phyloP scores from a whole-genome alignment of 1,140 invertebrate genomes.

The Drosophila funebris region DNA sequence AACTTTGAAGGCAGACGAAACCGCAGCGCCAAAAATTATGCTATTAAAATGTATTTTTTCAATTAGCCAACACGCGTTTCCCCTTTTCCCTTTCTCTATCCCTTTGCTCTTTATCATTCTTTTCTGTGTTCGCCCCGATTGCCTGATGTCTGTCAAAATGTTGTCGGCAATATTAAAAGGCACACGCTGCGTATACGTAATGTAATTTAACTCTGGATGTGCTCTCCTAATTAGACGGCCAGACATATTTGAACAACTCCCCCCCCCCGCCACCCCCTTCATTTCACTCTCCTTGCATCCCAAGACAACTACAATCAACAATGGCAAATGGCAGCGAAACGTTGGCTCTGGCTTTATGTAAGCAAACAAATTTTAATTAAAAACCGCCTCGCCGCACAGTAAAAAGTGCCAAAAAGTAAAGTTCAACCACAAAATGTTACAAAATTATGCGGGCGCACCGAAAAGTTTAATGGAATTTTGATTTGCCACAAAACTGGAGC shows the following conservation, averaged over 20 bases:
- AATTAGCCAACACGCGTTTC: constrained; percentile 42
- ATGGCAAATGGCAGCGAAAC: constrained; percentile 45
- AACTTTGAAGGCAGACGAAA: neutral
- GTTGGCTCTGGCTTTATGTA: constrained; percentile 32
- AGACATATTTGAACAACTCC: constrained; percentile 31
- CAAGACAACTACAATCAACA: constrained; percentile 41
- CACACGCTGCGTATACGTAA: constrained; percentile 50
- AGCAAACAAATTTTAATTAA: constrained; percentile 60
- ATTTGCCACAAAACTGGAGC: constrained; percentile 33
- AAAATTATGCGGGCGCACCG: constrained; percentile 64
- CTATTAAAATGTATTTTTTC: constrained; percentile 57
- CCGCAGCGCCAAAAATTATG: constrained; percentile 48
- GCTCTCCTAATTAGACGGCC: constrained; percentile 48
- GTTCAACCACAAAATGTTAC: constrained; percentile 65
- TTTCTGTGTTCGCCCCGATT: neutral
- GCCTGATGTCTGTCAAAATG: constrained; percentile 45
- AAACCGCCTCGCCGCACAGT: constrained; percentile 37
- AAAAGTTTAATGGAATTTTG: constrained; percentile 58
- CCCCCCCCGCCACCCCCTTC: neutral
- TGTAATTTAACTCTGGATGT: constrained; percentile 34
- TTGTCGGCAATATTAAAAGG: constrained; percentile 49
- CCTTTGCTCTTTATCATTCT: neutral
- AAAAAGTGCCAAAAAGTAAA: constrained; percentile 57
- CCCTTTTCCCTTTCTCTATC: neutral
- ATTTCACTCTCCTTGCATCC: neutral